Evolutionary conservation across 2,797 vertebrate species (phyloP), one percentile per base, ranked within the genome.

Genomic region (Onychomys torridus): DNA sequence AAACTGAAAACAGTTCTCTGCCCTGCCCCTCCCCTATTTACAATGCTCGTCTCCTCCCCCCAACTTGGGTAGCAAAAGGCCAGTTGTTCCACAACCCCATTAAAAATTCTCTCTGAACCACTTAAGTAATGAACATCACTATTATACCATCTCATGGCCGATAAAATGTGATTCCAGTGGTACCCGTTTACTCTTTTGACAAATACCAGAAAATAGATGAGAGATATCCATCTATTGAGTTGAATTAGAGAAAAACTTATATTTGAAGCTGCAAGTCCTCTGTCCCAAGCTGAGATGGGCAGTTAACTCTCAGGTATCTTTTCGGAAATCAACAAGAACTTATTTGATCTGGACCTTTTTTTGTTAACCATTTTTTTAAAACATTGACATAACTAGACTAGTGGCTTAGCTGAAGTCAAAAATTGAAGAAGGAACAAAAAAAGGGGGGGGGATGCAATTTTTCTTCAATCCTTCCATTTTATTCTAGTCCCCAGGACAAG

Each of bases 311-410:
- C 73, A 40, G 29, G 93, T 89, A 52, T 10, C 93, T 94, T 87
- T 13, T 86, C 65, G 88, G 86, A 95, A 97, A 95, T 93, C 63
- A 91, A n/a, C 81, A 71, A 43, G 27, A 76, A 63, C 93, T 97
- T 94, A 90, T 94, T 96, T 91, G 76, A 57, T 88, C 29, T 81
- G 52, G 69, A 97, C 73, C 43, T 10, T 16, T 61, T 71, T 14
- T 29, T 5, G n/a, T n/a, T n/a, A n/a, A n/a, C n/a, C n/a, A n/a
- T 46, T 89, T 71, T 2, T 46, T 90, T 96, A 91, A 88, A 52
- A 57, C 73, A 88, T 90, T 87, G 84, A 84, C 59, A 61, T 94
- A 77, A 89, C 79, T 95, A 87, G 83, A 86, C 82, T 89, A 57
- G 69, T 57, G 52, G 13, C 13, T 91, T 93, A 92, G n/a, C 61